phyloP scores from a whole-genome alignment of 2,888 invertebrate genomes.

The Brachypterus glaber region DNA sequence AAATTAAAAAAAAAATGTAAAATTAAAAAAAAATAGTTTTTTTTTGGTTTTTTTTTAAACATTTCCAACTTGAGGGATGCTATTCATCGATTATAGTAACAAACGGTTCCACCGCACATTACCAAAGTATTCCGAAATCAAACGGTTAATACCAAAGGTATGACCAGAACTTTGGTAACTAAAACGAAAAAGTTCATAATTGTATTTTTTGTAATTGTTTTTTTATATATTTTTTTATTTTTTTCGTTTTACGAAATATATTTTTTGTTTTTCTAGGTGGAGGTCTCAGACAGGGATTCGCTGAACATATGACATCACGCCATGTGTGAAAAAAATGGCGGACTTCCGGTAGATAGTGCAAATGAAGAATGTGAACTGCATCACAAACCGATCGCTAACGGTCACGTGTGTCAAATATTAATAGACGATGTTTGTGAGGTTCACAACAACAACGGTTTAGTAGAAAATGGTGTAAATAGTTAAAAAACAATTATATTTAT shows the following conservation, averaged over 20 bases:
- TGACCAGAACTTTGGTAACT: too few relatives aligned
- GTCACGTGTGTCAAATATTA: constrained; percentile 26
- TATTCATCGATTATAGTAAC: too few relatives aligned
- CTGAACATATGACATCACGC: constrained; percentile 34
- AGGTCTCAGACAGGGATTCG: constrained; percentile 30
- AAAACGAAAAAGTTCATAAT: too few relatives aligned
- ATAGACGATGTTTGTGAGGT: constrained; percentile 25
- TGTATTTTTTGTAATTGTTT: too few relatives aligned
- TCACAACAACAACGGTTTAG: constrained; percentile 22
- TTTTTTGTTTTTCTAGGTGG: constrained; percentile 1
- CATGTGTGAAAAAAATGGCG: constrained; percentile 28
- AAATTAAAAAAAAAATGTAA: too few relatives aligned
- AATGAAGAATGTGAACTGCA: constrained; percentile 20
- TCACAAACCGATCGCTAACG: constrained; percentile 24
- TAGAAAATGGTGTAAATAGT: constrained; percentile 20
- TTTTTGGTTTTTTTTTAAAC: too few relatives aligned
- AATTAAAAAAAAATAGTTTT: too few relatives aligned
- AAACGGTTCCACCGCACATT: too few relatives aligned
- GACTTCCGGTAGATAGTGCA: constrained; percentile 12
- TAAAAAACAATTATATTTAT: too few relatives aligned
- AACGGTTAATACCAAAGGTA: too few relatives aligned
- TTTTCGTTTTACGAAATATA: neutral
- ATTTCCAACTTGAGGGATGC: too few relatives aligned
- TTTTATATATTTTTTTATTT: constrained; percentile 1
- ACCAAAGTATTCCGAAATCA: too few relatives aligned